Evolutionary conservation across 2,113 vertebrate species (phyloP), one percentile per base, ranked within the genome.

Genomic region (Crypturellus undulatus): DNA sequence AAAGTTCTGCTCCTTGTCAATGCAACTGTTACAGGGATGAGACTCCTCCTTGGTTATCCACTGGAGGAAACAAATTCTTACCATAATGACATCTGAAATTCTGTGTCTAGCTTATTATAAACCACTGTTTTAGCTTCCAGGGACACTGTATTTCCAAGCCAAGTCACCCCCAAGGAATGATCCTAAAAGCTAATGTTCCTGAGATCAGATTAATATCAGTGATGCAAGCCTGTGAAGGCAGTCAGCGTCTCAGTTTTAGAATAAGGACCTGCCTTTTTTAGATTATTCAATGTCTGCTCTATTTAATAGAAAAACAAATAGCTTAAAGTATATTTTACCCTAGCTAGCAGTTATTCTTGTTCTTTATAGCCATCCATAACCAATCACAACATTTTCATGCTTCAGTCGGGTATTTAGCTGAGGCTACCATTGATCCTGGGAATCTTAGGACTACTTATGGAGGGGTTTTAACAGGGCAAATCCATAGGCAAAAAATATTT

Each of bases 61-160:
- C 64, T 54, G 52, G 69, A 86, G 82, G 68, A 94, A 92, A 78
- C 11, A 84, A 73, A 75, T 64, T 76, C 52, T 71, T 78, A 62
- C 60, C 58, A 32, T 88, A 91, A 85, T 58, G 65, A 47, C 82
- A 91, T 90, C 64, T 90, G 82, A 78, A 87, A 67, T 56, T 67
- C 51, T 93, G 63, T 79, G 91, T 58, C 60, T 70, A 88, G 76
- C 38, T 73, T n/a, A 36, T 58, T 79, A 60, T 81, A 95, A 84
- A 90, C 86, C 49, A 92, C 28, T 56, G 43, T 51, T 95, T 30
- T 56, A 15, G 60, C 34, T 94, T 90, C 36, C 88, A 87, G 52
- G 36, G 73, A 38, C n/a, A 10, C 13, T 72, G 13, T 32, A 40
- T 70, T 89, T 89, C 77, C 65, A 84, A 85, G 70, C 69, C 94